These are phyloP conservation scores for Triplophysa rosa DNA, from an alignment of 2,113 vertebrate genomes.

Conservation along the genomic window DNA sequence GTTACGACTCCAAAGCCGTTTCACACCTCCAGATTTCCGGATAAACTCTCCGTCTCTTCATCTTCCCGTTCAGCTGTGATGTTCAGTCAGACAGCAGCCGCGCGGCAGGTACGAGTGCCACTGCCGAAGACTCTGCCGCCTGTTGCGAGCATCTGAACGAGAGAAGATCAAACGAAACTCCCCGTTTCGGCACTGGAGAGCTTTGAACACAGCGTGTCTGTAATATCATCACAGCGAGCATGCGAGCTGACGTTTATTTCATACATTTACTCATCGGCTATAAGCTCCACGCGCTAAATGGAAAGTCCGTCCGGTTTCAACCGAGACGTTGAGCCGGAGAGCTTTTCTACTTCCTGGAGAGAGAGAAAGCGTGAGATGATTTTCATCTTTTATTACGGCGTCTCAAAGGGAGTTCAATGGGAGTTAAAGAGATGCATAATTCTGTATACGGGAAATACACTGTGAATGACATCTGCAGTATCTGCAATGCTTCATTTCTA, in stretches of 20 bases:
- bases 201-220: constrained; percentile 58
- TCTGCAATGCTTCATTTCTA: too few species aligned
- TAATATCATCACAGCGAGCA: constrained; percentile 44
- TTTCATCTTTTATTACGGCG: constrained; percentile 15
- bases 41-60: constrained; percentile 21
- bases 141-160: not conserved
- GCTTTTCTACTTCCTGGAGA: not conserved
- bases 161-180: constrained; percentile 60
- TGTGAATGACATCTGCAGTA: too few species aligned
- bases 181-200: constrained; percentile 59
- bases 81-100: constrained; percentile 27
- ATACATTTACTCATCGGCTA: not conserved
- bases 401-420: not conserved
- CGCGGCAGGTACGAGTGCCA: constrained; percentile 11
- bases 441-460: too few species aligned
- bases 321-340: not conserved
- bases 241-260: constrained; percentile 4
- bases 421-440: too few species aligned
- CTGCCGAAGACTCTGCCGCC: not conserved
- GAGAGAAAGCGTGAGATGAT: not conserved
- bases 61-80: not conserved
- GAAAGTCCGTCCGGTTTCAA: not conserved
- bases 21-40: constrained; percentile 26
- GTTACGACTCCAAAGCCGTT: not conserved
- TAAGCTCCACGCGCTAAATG: not conserved